A percentile compares a stretch with the other conserved stretches of the same genome.
phyloP scores from a whole-genome alignment of 2,113 vertebrate species.

The Ibidorhyncha struthersii region DNA sequence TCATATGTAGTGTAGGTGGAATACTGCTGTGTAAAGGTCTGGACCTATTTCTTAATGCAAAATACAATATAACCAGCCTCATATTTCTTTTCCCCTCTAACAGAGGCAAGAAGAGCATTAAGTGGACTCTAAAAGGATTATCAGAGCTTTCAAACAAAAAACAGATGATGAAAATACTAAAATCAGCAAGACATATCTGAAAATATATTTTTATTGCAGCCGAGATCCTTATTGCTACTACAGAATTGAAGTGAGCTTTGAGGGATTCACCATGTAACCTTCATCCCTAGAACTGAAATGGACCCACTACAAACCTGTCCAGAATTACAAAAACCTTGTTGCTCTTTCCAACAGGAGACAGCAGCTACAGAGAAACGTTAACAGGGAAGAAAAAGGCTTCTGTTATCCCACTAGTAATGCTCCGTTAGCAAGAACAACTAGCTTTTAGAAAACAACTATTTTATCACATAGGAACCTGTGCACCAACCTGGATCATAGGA shows the following conservation, averaged over 20 bases:
- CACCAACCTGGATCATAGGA: not conserved
- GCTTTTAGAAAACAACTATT: not conserved
- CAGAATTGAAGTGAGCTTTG: not conserved
- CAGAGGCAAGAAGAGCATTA: not conserved
- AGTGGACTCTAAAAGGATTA: not conserved
- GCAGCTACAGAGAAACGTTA: not conserved
- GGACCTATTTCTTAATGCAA: not conserved
- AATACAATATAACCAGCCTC: not conserved
- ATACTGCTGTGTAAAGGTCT: not conserved
- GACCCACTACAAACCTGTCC: not conserved
- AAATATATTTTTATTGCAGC: not conserved
- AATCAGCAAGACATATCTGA: not conserved
- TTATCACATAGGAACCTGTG: not conserved
- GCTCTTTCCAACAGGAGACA: not conserved
- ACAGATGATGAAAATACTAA: not conserved
- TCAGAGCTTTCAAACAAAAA: not conserved
- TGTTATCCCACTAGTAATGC: not conserved
- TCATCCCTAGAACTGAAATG: not conserved
- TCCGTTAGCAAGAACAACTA: not conserved
- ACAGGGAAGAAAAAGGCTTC: not conserved
- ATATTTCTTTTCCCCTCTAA: not conserved
- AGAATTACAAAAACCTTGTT: not conserved
- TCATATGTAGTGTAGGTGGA: not conserved
- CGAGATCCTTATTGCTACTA: not conserved
- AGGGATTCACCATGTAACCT: not conserved